Evolutionary conservation across 2,113 vertebrate species (phyloP), one percentile per base, ranked within the genome.

Genomic region (Peromyscus californicus): DNA sequence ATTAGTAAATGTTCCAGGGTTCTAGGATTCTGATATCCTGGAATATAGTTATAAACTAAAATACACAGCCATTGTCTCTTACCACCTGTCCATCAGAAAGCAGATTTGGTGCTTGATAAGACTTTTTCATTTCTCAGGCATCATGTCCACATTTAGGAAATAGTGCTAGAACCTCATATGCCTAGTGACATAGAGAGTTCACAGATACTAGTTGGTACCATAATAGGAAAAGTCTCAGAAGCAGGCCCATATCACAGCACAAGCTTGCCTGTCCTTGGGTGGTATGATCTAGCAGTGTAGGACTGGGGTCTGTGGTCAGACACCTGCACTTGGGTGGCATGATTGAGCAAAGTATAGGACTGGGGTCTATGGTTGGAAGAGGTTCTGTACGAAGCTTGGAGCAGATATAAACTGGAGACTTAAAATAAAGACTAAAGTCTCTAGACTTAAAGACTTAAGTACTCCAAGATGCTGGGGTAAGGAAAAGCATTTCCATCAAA

Each of bases 321-420:
- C 15, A 19, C 4, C 57, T 59, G 57, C 57, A 59, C 17, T 59
- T 59, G 3, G 57, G 4, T 59, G 57, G 17, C 57, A 59, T 21
- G 17, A 19, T 19, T 3, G 16, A 59, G 19, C 17, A 57, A 13
- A 59, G 57, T 59, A 17, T 59, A 59, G 19, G 24, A 65, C 24
- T 65, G 24, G 63, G 24, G 8, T 65, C 24, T 10, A 4, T 65
- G 63, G 33, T 70, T 65, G 45, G 42, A 83, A 89, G 74, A 17
- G 2, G 7, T 79, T 22, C 6, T 45, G 1, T 15, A 1, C 13
- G 0, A 75, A 11, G 2, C 57, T 59, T 31, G 26, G 0, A 2
- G 7, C 39, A 91, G 69, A 45, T 9, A 4, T 21, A 17, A 54
- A 33, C 12, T 22, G 36, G 36, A 76, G 39, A 93, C 39, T 90